Base-by-base conservation (phyloP, 2,113 vertebrate species). In the zebrafish (Danio rerio) region DNA sequence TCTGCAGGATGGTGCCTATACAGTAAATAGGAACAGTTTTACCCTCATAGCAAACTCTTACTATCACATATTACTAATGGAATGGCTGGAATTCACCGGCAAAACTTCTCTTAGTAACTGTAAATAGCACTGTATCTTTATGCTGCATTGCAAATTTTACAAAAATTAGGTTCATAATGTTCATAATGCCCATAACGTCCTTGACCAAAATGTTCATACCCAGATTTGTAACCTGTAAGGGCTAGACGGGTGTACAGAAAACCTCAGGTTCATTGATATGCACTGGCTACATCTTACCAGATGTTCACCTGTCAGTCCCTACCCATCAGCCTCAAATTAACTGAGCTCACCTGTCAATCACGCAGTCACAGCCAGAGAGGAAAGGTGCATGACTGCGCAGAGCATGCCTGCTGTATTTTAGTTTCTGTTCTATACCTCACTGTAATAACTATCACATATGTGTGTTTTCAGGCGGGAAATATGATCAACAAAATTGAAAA, bases 381-480 rank as follows among this genome's bases (percentile, higher is more conserved):
- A 55, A 55, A 4, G 43, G 43, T 9, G 3, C 72, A 59, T 55
- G 47, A 6, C 20, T 7, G n/a, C 68, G n/a, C 16, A 68, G 63
- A 43, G 43, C 31, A 68, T 45, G 7, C 43, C 31, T 15, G 53
- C n/a, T 45, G 42, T 3, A 6, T 69, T 43, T 68, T 12, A 55
- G 12, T 53, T 42, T 56, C 63, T 69, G 18, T 13, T 15, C 49
- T 68, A 53, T 56, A 15, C 21, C 11, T 9, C 16, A 74, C 11
- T 45, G 59, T 49, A 21, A 78, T 83, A 42, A 69, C 79, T 66
- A 71, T 56, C 53, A 56, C 56, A 9, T 68, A 4, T 85, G 68
- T 81, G 81, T 80, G 59, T 81, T 31, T 70, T 61, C 85, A 99
- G 98, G 95, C 91, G 77, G 94, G 89, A 63, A 99, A 99, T 89